Conservation (phyloP, 2,113 vertebrate species). For the Poecilia latipinna region DNA sequence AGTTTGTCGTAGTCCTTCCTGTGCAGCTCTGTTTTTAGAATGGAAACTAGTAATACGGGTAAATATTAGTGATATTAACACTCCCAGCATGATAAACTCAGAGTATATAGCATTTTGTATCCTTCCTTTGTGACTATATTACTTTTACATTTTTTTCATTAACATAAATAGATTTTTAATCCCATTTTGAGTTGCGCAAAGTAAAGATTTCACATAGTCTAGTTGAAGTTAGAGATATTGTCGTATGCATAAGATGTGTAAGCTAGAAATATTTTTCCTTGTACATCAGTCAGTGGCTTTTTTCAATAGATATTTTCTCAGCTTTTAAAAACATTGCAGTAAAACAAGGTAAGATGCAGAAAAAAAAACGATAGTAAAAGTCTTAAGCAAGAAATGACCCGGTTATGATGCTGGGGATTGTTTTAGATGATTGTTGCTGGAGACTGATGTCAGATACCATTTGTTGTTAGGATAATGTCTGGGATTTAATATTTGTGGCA, state of each 20-base stretch:
- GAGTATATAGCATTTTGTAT: background rate
- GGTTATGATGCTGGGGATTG: background rate
- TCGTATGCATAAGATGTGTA: background rate
- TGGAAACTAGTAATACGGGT: too few species aligned
- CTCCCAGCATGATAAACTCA: too few species aligned
- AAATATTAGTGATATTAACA: too few species aligned
- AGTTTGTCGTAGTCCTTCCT: background rate
- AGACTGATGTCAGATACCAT: background rate
- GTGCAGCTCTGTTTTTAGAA: background rate
- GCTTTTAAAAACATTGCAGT: background rate
- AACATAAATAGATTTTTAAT: background rate
- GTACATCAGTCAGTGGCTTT: background rate
- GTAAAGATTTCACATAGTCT: background rate
- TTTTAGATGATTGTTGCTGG: background rate
- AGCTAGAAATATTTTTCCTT: background rate
- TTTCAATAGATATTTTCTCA: background rate
- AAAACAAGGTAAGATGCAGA: background rate
- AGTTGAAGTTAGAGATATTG: background rate
- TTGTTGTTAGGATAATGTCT: too few species aligned
- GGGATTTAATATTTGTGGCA: too few species aligned
- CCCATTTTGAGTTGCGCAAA: background rate
- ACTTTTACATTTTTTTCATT: background rate
- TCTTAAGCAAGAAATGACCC: too few species aligned
- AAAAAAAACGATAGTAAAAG: background rate
- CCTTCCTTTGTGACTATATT: background rate